Conservation (phyloP, 2,888 invertebrate species). For the Ferdinandea cuprea region DNA sequence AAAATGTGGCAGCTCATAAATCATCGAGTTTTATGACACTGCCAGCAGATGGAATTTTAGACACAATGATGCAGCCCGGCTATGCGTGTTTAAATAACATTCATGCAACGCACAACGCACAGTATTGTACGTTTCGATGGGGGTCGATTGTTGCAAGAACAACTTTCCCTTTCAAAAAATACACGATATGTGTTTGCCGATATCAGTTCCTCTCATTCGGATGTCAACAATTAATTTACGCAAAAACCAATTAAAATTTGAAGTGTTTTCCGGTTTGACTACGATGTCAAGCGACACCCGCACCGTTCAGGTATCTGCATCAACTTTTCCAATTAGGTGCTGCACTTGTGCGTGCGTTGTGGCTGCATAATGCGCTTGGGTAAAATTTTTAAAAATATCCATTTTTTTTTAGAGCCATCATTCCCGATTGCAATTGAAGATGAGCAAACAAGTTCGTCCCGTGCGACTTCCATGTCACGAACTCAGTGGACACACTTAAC, state of each 20-base stretch:
- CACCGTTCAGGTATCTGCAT: not conserved
- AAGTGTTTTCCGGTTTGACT: slow-evolving; percentile 15
- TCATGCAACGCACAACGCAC: not conserved
- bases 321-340: slow-evolving; percentile 27
- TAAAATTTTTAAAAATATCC: not conserved
- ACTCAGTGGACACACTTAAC: slow-evolving; percentile 44
- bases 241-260: slow-evolving; percentile 27
- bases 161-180: slow-evolving; percentile 24
- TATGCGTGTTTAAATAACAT: slow-evolving; percentile 25
- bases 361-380: not conserved
- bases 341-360: not conserved
- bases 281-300: slow-evolving; percentile 7
- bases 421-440: slow-evolving; percentile 47
- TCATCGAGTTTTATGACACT: slow-evolving; percentile 42
- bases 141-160: not conserved
- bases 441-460: slow-evolving; percentile 45
- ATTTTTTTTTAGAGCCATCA: not conserved
- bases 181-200: not conserved
- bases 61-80: not conserved
- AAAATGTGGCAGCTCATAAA: slow-evolving; percentile 22
- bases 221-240: slow-evolving; percentile 13
- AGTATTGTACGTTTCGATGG: not conserved
- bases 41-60: slow-evolving; percentile 28
- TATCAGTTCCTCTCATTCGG: not conserved
- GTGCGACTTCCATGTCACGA: slow-evolving; percentile 59